Percentiles rank a stretch among this genome's conserved stretches.
phyloP scores from a whole-genome alignment of 2,888 invertebrate genomes.

The Sinelater perroti region DNA sequence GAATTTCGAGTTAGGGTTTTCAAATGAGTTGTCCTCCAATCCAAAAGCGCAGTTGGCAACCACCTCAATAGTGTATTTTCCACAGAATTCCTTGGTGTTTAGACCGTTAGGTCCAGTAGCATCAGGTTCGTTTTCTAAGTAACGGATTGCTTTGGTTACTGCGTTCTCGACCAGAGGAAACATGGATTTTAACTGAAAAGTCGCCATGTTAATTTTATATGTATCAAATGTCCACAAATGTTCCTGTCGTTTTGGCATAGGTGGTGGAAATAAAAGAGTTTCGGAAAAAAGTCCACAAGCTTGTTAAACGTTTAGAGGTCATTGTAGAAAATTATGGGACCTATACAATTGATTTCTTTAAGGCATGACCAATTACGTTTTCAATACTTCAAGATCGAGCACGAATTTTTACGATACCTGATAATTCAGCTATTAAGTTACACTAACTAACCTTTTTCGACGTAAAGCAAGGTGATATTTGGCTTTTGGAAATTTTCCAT shows the following conservation, averaged over 20 bases:
- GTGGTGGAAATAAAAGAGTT: too few relatives aligned
- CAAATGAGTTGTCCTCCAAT: conserved; percentile 55
- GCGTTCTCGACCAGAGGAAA: conserved; percentile 61
- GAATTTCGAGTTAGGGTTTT: conserved; percentile 49
- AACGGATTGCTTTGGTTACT: conserved; percentile 54
- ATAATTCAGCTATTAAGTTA: too few relatives aligned
- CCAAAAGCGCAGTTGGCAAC: conserved; percentile 61
- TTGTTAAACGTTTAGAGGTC: too few relatives aligned
- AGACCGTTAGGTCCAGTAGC: conserved; percentile 51
- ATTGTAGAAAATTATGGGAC: too few relatives aligned
- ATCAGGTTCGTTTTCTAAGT: conserved; percentile 49
- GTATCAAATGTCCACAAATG: too few relatives aligned
- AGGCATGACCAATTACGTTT: too few relatives aligned
- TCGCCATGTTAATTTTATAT: too few relatives aligned
- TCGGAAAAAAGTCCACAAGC: too few relatives aligned
- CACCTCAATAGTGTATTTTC: conserved; percentile 59
- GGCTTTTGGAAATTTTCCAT: conserved; percentile 63
- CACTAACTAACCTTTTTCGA: conserved; percentile 59
- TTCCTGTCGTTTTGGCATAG: too few relatives aligned
- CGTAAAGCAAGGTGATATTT: conserved; percentile 64
- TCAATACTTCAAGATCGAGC: too few relatives aligned
- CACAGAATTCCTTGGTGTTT: conserved; percentile 58
- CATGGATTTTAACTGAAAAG: conserved; percentile 56
- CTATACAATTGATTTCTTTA: too few relatives aligned
- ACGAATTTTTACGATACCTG: too few relatives aligned